Conservation (phyloP, 2,888 invertebrate genomes). For the Caenorhabditis drosophilae region DNA sequence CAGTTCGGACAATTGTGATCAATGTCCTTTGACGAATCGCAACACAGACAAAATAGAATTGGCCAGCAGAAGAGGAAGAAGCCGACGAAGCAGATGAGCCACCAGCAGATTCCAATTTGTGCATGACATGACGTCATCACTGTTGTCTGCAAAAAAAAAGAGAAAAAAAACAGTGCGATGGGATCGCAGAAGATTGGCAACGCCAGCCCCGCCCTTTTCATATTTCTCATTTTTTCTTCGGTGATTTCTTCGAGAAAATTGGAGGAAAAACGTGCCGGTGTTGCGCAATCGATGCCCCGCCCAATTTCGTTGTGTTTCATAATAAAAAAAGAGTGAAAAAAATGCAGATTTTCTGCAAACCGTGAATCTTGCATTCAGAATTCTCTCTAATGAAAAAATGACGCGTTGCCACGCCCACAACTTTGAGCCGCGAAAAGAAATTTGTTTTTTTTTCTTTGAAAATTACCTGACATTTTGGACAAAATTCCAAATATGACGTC, state of each 20-base stretch:
- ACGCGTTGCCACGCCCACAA: no score
- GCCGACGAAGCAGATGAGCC: slow-evolving; percentile 34
- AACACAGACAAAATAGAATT: slow-evolving; percentile 25
- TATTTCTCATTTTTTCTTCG: not conserved
- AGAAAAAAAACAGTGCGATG: not conserved
- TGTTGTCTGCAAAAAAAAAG: slow-evolving; percentile 1
- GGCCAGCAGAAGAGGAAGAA: slow-evolving; percentile 36
- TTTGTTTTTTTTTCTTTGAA: not conserved
- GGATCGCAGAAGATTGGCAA: not conserved
- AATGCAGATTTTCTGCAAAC: no score
- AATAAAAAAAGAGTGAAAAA: no score
- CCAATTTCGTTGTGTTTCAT: no score
- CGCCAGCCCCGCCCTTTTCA: not conserved
- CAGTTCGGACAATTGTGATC: slow-evolving; percentile 34
- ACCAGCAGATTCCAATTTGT: slow-evolving; percentile 24
- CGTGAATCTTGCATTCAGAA: no score
- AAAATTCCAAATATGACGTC: slow-evolving; percentile 4
- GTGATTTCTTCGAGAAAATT: slow-evolving; percentile 2
- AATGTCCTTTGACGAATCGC: slow-evolving; percentile 25
- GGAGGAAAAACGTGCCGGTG: not conserved
- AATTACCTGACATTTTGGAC: slow-evolving; percentile 4
- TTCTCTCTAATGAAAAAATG: no score
- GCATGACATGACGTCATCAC: slow-evolving; percentile 1
- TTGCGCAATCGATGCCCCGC: no score
- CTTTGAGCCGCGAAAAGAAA: no score